Base-by-base conservation (phyloP, 2,797 vertebrate genomes). In the Gymnoscopelus microlampas region DNA sequence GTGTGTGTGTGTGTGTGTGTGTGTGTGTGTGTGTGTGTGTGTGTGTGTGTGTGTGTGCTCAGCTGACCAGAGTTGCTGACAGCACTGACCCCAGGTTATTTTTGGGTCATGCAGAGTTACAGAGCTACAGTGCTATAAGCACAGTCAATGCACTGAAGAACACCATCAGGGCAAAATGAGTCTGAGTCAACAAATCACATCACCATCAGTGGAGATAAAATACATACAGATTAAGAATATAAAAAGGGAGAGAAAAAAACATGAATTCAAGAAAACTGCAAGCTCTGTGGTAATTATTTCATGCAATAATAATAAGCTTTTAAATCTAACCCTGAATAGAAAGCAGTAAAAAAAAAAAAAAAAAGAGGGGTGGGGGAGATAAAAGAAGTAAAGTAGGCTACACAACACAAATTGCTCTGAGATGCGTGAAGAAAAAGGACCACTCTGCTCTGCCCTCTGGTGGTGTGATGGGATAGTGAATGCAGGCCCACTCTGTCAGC, bases 41-140 rank as follows among this genome's bases (percentile, higher is more conserved):
- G 53, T 23, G 60, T 57, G 60, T 49, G 53, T 35, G 53, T 14
- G 60, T 7, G 60, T 3, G 61, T 12, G 29, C 1, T 86, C 66
- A 86, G 77, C 84, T 86, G 88, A 87, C 87, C 82, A 47, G 71
- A 75, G 65, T 78, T 88, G 86, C 86, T 85, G 85, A 85, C 82
- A 71, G 71, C 50, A 58, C 80, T 87, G 64, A 81, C 84, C 81
- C 69, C 60, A 0, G 82, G 84, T 85, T 85, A 83, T 90, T 86
- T 85, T 81, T 69, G 83, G 87, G 86, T 88, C 84, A 87, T 58
- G 66, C 74, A 77, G 81, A 83, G 84, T 87, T 86, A 84, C 84
- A 68, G 69, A 73, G 77, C 72, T 77, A 77, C 73, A 72, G 58
- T 76, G 76, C 73, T 80, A 67, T 60, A 66, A 79, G 71, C 76